These are phyloP conservation scores for Encarsia formosa DNA, from an alignment of 2,888 invertebrate species.

Conservation along the genomic window DNA sequence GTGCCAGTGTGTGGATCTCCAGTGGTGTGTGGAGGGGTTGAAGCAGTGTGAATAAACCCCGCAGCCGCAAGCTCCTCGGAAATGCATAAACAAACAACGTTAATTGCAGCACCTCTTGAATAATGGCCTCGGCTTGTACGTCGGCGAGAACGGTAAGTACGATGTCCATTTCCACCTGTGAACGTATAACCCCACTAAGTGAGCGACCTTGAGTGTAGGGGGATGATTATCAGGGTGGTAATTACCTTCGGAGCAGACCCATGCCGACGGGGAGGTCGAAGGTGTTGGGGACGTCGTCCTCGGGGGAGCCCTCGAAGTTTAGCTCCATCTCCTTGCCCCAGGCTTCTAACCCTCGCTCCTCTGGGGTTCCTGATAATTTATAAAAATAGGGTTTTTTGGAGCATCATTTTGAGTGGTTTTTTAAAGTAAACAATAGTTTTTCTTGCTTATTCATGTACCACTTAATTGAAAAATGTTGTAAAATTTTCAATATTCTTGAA, in stretches of 20 bases:
- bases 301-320: constrained; percentile 31
- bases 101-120: no score
- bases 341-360: constrained; percentile 70
- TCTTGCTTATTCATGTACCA: no score
- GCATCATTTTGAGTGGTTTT: constrained; percentile 5
- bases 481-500: no score
- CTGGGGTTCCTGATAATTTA: constrained; percentile 68
- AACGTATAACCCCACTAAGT: no score
- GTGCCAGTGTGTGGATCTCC: neutral
- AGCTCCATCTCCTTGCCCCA: constrained; percentile 72
- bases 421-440: neutral
- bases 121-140: constrained; percentile 52
- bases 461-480: no score
- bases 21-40: neutral
- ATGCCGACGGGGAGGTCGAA: constrained; percentile 73
- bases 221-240: neutral
- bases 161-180: constrained; percentile 65
- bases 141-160: constrained; percentile 68
- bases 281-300: constrained; percentile 55
- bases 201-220: no score
- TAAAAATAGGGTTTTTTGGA: no score
- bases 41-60: no score
- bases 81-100: no score
- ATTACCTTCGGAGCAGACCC: constrained; percentile 59
- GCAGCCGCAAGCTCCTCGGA: no score